A percentile compares a stretch with the other conserved stretches of the same genome.
These are phyloP conservation scores for Adelognathus sp. DNA, from an alignment of 2,888 invertebrate species.

Conservation along the genomic window DNA sequence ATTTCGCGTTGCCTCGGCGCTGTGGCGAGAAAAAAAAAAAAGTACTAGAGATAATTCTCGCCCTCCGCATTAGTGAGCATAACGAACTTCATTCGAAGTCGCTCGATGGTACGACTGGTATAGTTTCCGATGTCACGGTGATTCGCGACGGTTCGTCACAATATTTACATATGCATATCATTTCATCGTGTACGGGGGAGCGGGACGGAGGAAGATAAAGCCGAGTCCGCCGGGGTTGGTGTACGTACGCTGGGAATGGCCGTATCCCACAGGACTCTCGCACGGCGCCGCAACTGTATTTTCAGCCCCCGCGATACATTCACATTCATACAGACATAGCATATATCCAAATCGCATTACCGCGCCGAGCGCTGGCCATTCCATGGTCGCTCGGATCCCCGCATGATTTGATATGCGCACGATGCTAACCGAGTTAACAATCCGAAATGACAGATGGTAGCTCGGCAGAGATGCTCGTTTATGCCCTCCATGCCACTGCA, in stretches of 20 bases:
- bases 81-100: not conserved
- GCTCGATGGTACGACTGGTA: slow-evolving; percentile 12
- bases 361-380: slow-evolving; percentile 70
- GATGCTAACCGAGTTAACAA: slow-evolving; percentile 79
- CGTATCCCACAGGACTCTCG: slow-evolving; percentile 78
- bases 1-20: not conserved
- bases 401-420: slow-evolving; percentile 79
- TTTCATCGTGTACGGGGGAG: slow-evolving; percentile 74
- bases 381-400: slow-evolving; percentile 68
- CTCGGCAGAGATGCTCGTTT: slow-evolving; percentile 67
- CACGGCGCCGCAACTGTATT: slow-evolving; percentile 50
- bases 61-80: not conserved
- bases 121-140: slow-evolving; percentile 57
- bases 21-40: not conserved
- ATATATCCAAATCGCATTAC: slow-evolving; percentile 80
- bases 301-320: not conserved
- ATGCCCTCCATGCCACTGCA: slow-evolving; percentile 4
- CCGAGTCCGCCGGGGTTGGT: slow-evolving; percentile 22
- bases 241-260: slow-evolving; percentile 51
- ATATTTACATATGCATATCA: slow-evolving; percentile 81
- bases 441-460: slow-evolving; percentile 79
- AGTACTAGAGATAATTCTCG: not conserved
- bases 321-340: slow-evolving; percentile 1
- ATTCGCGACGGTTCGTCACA: slow-evolving; percentile 75
- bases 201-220: slow-evolving; percentile 41